phyloP scores from a whole-genome alignment of 2,888 invertebrate species.

The Rhingia rostrata region DNA sequence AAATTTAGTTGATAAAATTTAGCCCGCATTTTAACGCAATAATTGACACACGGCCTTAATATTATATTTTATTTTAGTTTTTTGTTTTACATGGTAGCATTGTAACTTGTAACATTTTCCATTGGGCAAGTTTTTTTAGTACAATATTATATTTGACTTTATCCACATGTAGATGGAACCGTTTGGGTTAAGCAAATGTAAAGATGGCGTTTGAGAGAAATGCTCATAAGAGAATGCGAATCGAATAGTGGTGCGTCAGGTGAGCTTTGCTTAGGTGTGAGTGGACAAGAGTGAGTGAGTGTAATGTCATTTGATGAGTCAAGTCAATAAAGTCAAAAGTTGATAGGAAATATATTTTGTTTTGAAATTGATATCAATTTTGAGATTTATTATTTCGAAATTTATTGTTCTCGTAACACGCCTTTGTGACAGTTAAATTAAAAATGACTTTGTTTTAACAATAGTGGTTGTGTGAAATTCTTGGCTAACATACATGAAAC shows the following conservation, averaged over 20 bases:
- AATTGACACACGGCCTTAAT: too few species aligned
- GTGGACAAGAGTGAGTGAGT: conserved; percentile 35
- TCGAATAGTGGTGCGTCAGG: conserved; percentile 48
- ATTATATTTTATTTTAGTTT: too few species aligned
- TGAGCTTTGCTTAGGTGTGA: conserved; percentile 42
- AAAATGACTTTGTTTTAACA: conserved; percentile 37
- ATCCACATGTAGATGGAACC: conserved; percentile 32
- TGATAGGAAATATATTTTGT: conserved; percentile 41
- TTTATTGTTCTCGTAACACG: conserved; percentile 28
- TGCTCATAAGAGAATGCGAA: conserved; percentile 23
- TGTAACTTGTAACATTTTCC: too few species aligned
- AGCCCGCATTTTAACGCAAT: too few species aligned
- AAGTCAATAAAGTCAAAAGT: conserved; percentile 56
- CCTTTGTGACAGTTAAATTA: conserved; percentile 14
- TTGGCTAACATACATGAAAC: conserved; percentile 39
- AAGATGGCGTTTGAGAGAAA: conserved; percentile 50
- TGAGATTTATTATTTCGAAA: conserved; percentile 19
- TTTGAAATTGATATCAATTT: conserved; percentile 43
- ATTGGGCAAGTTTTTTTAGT: too few species aligned
- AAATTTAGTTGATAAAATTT: too few species aligned
- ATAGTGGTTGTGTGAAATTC: conserved; percentile 28
- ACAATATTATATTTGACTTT: too few species aligned
- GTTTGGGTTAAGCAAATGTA: background rate
- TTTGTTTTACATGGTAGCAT: too few species aligned
- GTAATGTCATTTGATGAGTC: conserved; percentile 62